Evolutionary conservation across 2,888 invertebrate species (phyloP).

Genomic region (Mythimna ferrago): DNA sequence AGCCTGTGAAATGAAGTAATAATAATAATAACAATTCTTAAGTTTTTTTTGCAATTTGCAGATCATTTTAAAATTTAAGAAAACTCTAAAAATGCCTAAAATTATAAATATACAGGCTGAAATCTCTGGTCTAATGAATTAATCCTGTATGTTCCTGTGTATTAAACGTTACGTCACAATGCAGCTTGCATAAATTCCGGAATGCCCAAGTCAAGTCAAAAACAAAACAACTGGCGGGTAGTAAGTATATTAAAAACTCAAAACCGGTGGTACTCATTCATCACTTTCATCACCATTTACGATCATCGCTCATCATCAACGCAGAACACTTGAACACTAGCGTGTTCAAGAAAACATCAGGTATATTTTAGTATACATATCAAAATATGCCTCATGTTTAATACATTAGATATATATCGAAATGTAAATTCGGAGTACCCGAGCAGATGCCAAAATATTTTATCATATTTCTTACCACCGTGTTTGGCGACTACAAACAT

Average conservation of each 20-base stretch:
- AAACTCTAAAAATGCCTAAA: too few relatives aligned
- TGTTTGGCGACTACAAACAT: conserved; percentile 31
- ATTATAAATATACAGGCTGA: background rate
- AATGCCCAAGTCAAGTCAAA: too few relatives aligned
- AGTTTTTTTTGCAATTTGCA: too few relatives aligned
- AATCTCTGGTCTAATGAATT: background rate
- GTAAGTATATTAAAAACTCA: too few relatives aligned
- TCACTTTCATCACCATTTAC: too few relatives aligned
- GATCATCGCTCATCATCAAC: background rate
- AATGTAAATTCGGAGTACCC: conserved; percentile 47
- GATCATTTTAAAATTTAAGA: too few relatives aligned
- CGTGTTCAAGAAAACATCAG: too few relatives aligned
- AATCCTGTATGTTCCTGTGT: background rate
- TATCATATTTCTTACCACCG: conserved; percentile 51
- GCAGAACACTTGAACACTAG: background rate
- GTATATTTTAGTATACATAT: too few relatives aligned
- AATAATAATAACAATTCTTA: too few relatives aligned
- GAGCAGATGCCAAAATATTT: conserved; percentile 37
- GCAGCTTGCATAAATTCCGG: conserved; percentile 4
- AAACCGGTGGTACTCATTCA: too few relatives aligned
- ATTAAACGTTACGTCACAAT: conserved; percentile 7
- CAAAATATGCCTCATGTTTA: conserved; percentile 45
- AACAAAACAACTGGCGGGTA: too few relatives aligned
- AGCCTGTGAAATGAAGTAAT: too few relatives aligned
- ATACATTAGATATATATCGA: conserved; percentile 41